phyloP scores from a whole-genome alignment of 2,113 vertebrate species.

The Chitala chitala region DNA sequence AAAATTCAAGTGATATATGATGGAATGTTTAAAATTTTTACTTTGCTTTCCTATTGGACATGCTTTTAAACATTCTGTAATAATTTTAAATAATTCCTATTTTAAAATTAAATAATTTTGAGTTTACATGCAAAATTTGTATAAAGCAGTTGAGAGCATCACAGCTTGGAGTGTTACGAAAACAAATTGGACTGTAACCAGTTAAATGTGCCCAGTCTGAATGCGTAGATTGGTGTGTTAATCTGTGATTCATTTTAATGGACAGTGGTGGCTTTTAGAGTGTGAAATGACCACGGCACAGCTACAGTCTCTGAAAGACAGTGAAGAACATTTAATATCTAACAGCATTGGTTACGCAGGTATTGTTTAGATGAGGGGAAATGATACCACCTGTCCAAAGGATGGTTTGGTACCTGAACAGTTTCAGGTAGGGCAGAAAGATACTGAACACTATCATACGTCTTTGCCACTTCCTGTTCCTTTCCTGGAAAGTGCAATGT shows the following conservation, averaged over 20 bases:
- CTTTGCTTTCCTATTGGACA: no score
- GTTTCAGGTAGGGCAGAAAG: no score
- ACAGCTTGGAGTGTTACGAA: slow-evolving; percentile 13
- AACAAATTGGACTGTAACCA: slow-evolving; percentile 12
- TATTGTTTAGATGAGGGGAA: no score
- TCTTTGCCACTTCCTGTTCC: no score
- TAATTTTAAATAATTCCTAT: slow-evolving; percentile 4
- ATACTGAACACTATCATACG: no score
- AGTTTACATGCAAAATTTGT: not conserved
- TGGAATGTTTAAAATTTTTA: no score
- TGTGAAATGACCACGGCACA: not conserved
- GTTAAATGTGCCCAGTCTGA: slow-evolving; percentile 15
- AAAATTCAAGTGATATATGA: no score
- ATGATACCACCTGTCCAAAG: no score
- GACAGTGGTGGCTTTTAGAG: slow-evolving; percentile 6
- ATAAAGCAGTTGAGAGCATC: slow-evolving; percentile 11
- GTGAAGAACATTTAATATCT: not conserved
- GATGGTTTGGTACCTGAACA: no score
- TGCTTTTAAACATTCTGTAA: not conserved
- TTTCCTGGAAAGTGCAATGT: no score
- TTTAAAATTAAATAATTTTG: not conserved
- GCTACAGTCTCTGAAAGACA: not conserved
- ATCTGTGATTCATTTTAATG: slow-evolving; percentile 7
- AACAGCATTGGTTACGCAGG: not conserved
- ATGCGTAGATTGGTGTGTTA: slow-evolving; percentile 10